These are phyloP conservation scores for Helleia helle DNA, from an alignment of 2,888 invertebrate genomes.

Conservation along the genomic window DNA sequence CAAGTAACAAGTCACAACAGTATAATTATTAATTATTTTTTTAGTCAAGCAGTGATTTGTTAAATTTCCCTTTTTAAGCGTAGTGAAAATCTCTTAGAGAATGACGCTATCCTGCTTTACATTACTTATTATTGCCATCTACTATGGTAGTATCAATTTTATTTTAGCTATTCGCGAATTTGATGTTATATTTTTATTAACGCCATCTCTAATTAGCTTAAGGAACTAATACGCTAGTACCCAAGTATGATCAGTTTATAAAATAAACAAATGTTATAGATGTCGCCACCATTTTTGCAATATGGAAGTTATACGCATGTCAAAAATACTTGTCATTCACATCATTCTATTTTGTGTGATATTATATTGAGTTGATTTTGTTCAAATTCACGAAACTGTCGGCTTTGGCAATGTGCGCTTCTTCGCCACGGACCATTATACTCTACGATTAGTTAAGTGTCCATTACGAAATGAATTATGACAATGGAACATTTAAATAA, in stretches of 20 bases:
- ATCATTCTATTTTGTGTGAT: conserved; percentile 63
- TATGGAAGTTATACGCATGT: conserved; percentile 58
- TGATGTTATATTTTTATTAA: conserved; percentile 1
- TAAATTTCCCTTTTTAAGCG: no score
- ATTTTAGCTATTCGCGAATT: no score
- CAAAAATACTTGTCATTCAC: conserved; percentile 63
- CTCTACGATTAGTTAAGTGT: conserved; percentile 35
- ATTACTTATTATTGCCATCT: conserved; percentile 28
- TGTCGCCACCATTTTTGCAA: conserved; percentile 31
- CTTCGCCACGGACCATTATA: conserved; percentile 37
- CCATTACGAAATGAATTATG: conserved; percentile 22
- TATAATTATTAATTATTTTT: no score
- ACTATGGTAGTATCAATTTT: no score
- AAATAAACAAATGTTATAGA: conserved; percentile 25
- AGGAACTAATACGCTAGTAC: neutral
- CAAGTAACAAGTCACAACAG: no score
- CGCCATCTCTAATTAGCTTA: conserved; percentile 30
- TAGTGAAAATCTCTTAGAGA: no score
- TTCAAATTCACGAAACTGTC: conserved; percentile 45
- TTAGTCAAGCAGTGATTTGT: no score
- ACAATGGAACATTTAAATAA: conserved; percentile 28
- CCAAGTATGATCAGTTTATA: no score
- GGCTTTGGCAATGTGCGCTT: conserved; percentile 42
- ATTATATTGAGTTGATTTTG: conserved; percentile 53
- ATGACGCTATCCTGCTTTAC: no score